A percentile compares a stretch with the other conserved stretches of the same genome.
These are phyloP conservation scores for Acrobasis consociella DNA, from an alignment of 2,888 invertebrate species.

Conservation along the genomic window DNA sequence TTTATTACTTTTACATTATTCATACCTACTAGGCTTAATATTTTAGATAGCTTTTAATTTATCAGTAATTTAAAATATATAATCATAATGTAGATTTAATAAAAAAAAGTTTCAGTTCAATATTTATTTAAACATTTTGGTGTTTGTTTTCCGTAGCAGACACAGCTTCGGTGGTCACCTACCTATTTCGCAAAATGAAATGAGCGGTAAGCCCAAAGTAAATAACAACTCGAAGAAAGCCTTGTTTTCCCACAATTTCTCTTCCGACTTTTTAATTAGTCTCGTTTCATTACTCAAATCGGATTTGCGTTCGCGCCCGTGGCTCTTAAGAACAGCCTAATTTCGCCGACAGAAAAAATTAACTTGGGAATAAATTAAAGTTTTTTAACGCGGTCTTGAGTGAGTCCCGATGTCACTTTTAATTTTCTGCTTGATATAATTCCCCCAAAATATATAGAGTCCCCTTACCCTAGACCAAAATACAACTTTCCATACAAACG, in stretches of 20 bases:
- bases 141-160: constrained; percentile 2
- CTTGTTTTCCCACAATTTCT: constrained; percentile 59
- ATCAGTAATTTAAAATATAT: too few species aligned
- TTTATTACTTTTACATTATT: too few species aligned
- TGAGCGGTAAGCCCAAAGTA: constrained; percentile 39
- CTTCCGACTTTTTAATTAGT: constrained; percentile 68
- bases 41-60: too few species aligned
- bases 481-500: too few species aligned
- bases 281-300: constrained; percentile 72
- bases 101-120: background rate
- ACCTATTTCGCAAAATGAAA: constrained; percentile 18
- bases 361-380: constrained; percentile 42
- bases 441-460: background rate
- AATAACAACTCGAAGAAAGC: constrained; percentile 48
- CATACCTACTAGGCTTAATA: too few species aligned
- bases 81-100: too few species aligned
- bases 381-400: constrained; percentile 38
- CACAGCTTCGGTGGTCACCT: constrained; percentile 9
- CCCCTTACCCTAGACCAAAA: too few species aligned
- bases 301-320: constrained; percentile 68
- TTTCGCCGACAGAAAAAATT: constrained; percentile 51
- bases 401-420: constrained; percentile 41
- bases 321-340: constrained; percentile 62
- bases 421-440: constrained; percentile 33
- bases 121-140: background rate